Percentiles rank a stretch among this genome's conserved stretches.
Evolutionary conservation across 2,113 vertebrate genomes (phyloP).

Genomic region (Dasypus novemcinctus): DNA sequence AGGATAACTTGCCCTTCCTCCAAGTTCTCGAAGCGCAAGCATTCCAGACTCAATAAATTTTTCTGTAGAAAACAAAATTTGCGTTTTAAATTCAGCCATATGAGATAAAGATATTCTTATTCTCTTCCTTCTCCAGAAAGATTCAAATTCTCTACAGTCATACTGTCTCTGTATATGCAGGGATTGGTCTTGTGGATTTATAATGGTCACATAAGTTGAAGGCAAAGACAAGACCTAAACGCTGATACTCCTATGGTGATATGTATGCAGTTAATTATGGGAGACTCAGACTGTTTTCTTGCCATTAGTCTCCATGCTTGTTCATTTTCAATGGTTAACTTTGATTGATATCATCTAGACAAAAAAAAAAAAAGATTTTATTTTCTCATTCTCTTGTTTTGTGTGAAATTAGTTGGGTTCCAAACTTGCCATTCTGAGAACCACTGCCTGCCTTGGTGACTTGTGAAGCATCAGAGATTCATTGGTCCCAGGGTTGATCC

Average conservation of each 20-base stretch:
- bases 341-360: slow-evolving; percentile 54
- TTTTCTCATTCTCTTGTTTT: background rate
- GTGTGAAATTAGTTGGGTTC: background rate
- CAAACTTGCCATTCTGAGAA: background rate
- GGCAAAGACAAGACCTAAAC: background rate
- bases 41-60: background rate
- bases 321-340: slow-evolving; percentile 2
- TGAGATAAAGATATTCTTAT: background rate
- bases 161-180: background rate
- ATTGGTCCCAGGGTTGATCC: background rate
- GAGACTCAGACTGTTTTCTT: background rate
- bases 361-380: slow-evolving; percentile 29
- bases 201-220: background rate
- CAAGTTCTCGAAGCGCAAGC: background rate
- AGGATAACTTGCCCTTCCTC: background rate
- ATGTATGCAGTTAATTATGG: background rate
- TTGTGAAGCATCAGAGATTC: background rate
- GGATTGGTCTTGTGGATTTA: background rate
- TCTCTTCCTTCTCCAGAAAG: background rate
- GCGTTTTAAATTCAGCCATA: slow-evolving; percentile 30
- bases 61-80: slow-evolving; percentile 16
- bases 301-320: background rate
- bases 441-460: background rate
- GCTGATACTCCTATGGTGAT: background rate
- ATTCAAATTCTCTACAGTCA: slow-evolving; percentile 20